These are phyloP conservation scores for Mystacornis crossleyi DNA, from an alignment of 2,113 vertebrate species.

Conservation along the genomic window DNA sequence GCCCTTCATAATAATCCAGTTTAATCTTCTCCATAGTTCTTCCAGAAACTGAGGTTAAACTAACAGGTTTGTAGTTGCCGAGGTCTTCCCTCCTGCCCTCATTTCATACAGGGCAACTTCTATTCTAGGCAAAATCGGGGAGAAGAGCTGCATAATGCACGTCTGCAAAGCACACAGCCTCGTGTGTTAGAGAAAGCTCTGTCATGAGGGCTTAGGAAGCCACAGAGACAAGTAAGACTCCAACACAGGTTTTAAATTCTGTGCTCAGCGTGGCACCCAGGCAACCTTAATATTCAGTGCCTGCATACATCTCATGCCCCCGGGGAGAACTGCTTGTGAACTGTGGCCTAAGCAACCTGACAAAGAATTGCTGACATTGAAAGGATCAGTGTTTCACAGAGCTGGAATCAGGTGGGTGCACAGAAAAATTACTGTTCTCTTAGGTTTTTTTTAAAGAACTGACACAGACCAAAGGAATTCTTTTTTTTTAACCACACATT, in stretches of 20 bases:
- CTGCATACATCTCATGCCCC: neutral
- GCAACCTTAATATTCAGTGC: neutral
- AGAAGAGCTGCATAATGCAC: neutral
- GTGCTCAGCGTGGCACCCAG: neutral
- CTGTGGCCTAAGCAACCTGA: neutral
- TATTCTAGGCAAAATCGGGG: neutral
- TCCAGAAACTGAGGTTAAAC: neutral
- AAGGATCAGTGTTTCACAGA: neutral
- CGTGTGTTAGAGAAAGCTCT: neutral
- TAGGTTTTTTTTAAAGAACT: neutral
- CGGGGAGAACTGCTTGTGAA: neutral
- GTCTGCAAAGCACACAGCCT: neutral
- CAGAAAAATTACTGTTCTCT: neutral
- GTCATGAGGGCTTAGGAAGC: neutral
- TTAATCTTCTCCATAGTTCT: neutral
- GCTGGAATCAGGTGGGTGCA: neutral
- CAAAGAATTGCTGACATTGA: neutral
- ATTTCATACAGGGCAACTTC: neutral
- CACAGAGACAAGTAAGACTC: neutral
- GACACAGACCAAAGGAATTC: neutral
- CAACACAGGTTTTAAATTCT: neutral
- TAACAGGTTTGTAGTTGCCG: neutral
- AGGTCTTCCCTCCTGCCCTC: neutral
- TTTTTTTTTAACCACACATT: neutral
- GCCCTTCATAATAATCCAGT: neutral